Base-by-base conservation (phyloP, 2,797 vertebrate species). In the Argya squamiceps region DNA sequence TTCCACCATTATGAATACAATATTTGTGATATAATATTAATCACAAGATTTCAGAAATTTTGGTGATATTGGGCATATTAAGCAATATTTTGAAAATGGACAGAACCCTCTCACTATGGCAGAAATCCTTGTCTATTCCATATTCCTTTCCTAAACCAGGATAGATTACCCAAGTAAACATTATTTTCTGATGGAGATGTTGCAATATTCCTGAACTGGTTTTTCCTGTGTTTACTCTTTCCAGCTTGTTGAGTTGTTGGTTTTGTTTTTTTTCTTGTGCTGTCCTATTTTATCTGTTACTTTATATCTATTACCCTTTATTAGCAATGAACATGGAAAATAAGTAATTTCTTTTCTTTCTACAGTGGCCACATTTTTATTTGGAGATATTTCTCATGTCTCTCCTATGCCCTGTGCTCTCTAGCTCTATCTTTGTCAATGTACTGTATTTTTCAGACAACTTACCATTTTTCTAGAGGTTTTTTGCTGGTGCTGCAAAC, bases 261-360 rank as follows among this genome's bases (percentile, higher is more conserved):
- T 26, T 32, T 24, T 7, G n/a, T n/a, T 1, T n/a, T 24, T 41
- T 12, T 18, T 7, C 29, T 17, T 23, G 4, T 3, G 2, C 11
- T 37, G 16, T 58, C 5, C 9, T 50, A 47, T 49, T 21, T 60
- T 4, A 30, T 6, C 20, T 50, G 9, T n/a, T 75, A 50, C 15
- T 67, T 84, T 63, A 9, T 52, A 49, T 17, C 4, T 63, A 16
- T 37, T 78, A 47, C 6, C 2, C 15, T 81, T 79, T 59, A 22
- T 79, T 71, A 68, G 10, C 5, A 60, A 60, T 30, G 7, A 56
- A n/a, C 15, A 56, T 24, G 13, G 24, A 68, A 84, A 84, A 30
- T 3, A 17, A 60, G 11, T 34, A 32, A 26, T 69, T 78, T n/a
- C 0, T 60, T 82, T 71, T 39, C 7, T 73, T 52, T 88, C 29